Conservation (phyloP, 2,113 vertebrate genomes). For the Pseudolaguvia tuberculata region DNA sequence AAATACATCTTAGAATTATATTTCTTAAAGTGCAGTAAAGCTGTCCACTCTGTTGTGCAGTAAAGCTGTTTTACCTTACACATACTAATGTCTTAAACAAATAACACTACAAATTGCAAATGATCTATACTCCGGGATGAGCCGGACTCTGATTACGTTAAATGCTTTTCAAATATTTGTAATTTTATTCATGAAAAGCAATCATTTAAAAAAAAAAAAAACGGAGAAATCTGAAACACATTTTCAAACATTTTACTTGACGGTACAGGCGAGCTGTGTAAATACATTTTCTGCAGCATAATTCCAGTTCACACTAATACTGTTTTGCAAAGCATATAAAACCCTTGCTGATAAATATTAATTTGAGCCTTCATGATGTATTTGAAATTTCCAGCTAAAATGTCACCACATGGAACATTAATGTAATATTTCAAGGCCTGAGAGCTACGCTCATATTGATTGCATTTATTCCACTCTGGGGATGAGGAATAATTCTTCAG, state of each 20-base stretch:
- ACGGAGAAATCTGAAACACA: constrained; percentile 23
- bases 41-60: not conserved
- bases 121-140: not conserved
- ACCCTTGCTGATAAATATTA: constrained; percentile 99
- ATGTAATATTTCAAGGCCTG: constrained; percentile 99
- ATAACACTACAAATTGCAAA: not conserved
- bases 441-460: constrained; percentile 99
- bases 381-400: constrained; percentile 99
- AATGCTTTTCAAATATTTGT: constrained; percentile 31
- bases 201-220: constrained; percentile 13
- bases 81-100: constrained; percentile 15
- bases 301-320: constrained; percentile 90
- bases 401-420: constrained; percentile 99
- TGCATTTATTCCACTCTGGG: constrained; percentile 99
- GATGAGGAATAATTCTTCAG: constrained; percentile 99
- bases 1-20: no score
- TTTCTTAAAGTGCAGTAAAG: not conserved
- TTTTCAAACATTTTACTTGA: constrained; percentile 37
- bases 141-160: not conserved
- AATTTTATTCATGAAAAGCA: constrained; percentile 40
- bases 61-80: not conserved
- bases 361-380: constrained; percentile 99
- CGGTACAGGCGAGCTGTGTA: constrained; percentile 18
- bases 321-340: constrained; percentile 99
- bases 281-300: constrained; percentile 58